Evolutionary conservation across 2,113 vertebrate genomes (phyloP).

Genomic region (Atractosteus spatula): DNA sequence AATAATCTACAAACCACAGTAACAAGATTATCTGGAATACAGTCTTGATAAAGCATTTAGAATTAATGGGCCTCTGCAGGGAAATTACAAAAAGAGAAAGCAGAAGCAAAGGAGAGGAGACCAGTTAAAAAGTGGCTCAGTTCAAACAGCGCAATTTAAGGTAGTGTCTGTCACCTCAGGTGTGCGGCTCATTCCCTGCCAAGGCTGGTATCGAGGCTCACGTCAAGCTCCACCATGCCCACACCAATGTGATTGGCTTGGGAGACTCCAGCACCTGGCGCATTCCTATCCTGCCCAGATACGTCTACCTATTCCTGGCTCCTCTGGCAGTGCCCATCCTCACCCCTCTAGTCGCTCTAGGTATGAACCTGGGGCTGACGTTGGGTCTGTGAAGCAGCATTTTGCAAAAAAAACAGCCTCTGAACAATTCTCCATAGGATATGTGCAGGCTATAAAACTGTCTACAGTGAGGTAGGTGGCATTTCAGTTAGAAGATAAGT

Average conservation of each 20-base stretch:
- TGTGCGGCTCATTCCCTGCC: slow-evolving; percentile 80
- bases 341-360: slow-evolving; percentile 79
- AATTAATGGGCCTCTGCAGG: too few relatives aligned
- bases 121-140: too few relatives aligned
- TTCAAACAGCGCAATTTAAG: too few relatives aligned
- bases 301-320: slow-evolving; percentile 81
- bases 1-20: too few relatives aligned
- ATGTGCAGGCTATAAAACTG: too few relatives aligned
- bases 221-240: slow-evolving; percentile 84
- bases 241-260: slow-evolving; percentile 85
- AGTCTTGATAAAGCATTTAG: too few relatives aligned
- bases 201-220: slow-evolving; percentile 71
- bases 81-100: too few relatives aligned
- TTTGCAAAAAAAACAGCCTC: too few relatives aligned
- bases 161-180: slow-evolving; percentile 50
- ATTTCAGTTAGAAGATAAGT: neutral
- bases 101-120: too few relatives aligned
- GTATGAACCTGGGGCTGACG: slow-evolving; percentile 47
- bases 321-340: slow-evolving; percentile 78
- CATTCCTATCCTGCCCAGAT: slow-evolving; percentile 74
- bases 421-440: neutral
- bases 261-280: slow-evolving; percentile 93
- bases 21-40: too few relatives aligned
- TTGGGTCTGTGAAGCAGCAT: neutral
- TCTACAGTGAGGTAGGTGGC: too few relatives aligned